phyloP scores from a whole-genome alignment of 1,140 invertebrate genomes.

The Catajapyx aquilonaris region DNA sequence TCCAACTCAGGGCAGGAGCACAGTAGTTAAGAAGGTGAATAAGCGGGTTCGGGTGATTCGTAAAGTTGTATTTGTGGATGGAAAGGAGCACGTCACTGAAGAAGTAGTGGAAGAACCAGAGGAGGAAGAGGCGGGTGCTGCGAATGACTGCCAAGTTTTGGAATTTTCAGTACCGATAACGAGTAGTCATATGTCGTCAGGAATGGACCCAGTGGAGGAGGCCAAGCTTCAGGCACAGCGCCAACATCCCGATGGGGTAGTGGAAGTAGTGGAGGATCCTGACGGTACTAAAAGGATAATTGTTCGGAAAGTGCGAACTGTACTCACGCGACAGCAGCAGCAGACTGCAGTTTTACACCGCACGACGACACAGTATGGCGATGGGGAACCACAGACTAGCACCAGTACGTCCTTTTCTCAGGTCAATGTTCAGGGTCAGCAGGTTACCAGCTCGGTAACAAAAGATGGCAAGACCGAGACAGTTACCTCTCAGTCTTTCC shows the following conservation, averaged over 20 bases:
- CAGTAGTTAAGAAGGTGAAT: conserved; percentile 56
- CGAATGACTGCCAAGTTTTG: no score
- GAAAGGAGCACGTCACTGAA: conserved; percentile 57
- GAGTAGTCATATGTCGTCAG: no score
- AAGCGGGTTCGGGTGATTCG: conserved; percentile 48
- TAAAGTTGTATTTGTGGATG: conserved; percentile 51
- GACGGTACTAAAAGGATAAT: conserved; percentile 63
- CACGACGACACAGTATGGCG: conserved; percentile 13
- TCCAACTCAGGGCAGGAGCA: conserved; percentile 18
- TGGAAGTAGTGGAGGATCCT: conserved; percentile 54
- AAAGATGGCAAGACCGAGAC: conserved; percentile 37
- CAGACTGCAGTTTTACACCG: conserved; percentile 18
- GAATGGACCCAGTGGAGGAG: no score
- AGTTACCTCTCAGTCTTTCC: conserved; percentile 33
- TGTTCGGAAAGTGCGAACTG: conserved; percentile 34
- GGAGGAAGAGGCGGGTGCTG: conserved; percentile 2
- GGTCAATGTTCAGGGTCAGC: conserved; percentile 35
- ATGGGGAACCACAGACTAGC: conserved; percentile 11
- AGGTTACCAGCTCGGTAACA: conserved; percentile 34
- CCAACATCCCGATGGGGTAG: no score
- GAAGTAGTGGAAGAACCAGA: conserved; percentile 59
- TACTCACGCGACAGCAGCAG: conserved; percentile 29
- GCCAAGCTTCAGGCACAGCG: no score
- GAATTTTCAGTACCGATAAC: no score
- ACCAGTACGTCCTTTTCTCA: conserved; percentile 36